Percentiles rank a stretch among this genome's conserved stretches.
Evolutionary conservation across 2,888 invertebrate genomes (phyloP).

Genomic region (Nemapogon koenigi): DNA sequence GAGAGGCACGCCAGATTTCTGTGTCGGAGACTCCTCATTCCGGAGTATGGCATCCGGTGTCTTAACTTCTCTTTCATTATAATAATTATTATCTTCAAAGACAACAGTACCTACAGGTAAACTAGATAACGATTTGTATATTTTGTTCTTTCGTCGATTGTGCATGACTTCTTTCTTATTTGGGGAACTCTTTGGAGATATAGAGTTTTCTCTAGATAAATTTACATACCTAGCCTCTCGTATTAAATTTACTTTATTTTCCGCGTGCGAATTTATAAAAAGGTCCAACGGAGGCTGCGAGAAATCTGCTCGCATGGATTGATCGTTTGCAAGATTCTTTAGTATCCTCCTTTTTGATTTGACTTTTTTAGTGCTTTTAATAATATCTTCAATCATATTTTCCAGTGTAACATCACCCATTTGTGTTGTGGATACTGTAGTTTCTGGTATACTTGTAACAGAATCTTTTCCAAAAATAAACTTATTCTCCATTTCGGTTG

Average conservation of each 20-base stretch:
- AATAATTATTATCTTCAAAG: conserved; percentile 52
- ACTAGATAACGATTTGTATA: conserved; percentile 27
- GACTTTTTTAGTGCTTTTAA: conserved; percentile 62
- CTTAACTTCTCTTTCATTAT: conserved; percentile 56
- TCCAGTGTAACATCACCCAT: conserved; percentile 63
- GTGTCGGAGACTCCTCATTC: conserved; percentile 21
- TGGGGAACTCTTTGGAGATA: conserved; percentile 46
- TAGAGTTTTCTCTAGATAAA: conserved; percentile 49
- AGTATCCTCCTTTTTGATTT: conserved; percentile 45
- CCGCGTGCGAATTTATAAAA: conserved; percentile 47
- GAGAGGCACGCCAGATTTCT: conserved; percentile 21
- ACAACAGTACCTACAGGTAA: conserved; percentile 48
- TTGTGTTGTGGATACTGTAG: conserved; percentile 56
- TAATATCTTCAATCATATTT: conserved; percentile 67
- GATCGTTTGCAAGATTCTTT: conserved; percentile 23
- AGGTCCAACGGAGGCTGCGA: conserved; percentile 39
- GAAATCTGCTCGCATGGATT: conserved; percentile 28
- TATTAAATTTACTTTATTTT: conserved; percentile 45
- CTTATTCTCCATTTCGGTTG: conserved; percentile 58
- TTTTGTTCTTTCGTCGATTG: conserved; percentile 5
- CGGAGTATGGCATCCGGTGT: conserved; percentile 39
- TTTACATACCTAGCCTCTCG: conserved; percentile 52
- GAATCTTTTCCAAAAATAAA: conserved; percentile 47
- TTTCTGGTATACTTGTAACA: conserved; percentile 36
- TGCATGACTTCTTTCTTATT: conserved; percentile 33